These are phyloP conservation scores for Aspiorhynchus laticeps DNA, from an alignment of 2,113 vertebrate genomes.

Conservation along the genomic window DNA sequence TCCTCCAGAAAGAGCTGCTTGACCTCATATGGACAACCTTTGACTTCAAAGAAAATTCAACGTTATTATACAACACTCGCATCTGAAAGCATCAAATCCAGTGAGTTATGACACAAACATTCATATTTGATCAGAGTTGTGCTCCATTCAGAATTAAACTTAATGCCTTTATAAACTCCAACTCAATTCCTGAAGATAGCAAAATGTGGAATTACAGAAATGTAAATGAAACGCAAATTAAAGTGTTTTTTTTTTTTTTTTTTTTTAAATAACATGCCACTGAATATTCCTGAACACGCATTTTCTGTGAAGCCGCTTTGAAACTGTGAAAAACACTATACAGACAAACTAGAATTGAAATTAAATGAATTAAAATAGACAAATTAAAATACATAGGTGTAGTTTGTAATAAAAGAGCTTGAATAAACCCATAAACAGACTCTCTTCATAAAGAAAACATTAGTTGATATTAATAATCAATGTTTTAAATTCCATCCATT, in stretches of 20 bases:
- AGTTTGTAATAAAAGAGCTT: not conserved
- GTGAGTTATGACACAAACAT: not conserved
- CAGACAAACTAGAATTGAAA: no score
- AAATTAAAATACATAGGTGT: not conserved
- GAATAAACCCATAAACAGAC: not conserved
- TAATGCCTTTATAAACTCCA: not conserved
- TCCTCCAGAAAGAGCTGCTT: conserved; percentile 94
- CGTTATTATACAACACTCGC: not conserved
- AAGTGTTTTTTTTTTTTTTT: no score
- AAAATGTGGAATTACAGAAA: not conserved
- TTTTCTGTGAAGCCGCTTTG: no score
- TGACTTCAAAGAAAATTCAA: conserved; percentile 68
- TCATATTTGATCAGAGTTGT: not conserved
- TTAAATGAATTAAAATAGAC: no score
- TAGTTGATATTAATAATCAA: no score
- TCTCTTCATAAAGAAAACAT: no score
- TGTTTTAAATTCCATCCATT: no score
- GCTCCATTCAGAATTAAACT: not conserved
- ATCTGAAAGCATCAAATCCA: not conserved
- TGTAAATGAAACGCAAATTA: not conserved
- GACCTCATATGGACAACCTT: conserved; percentile 90
- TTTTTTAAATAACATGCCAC: no score
- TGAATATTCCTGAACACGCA: no score
- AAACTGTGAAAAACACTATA: no score
- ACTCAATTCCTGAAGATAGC: not conserved